Evolutionary conservation across 2,797 vertebrate species (phyloP).

Genomic region (Gorsachius magnificus): DNA sequence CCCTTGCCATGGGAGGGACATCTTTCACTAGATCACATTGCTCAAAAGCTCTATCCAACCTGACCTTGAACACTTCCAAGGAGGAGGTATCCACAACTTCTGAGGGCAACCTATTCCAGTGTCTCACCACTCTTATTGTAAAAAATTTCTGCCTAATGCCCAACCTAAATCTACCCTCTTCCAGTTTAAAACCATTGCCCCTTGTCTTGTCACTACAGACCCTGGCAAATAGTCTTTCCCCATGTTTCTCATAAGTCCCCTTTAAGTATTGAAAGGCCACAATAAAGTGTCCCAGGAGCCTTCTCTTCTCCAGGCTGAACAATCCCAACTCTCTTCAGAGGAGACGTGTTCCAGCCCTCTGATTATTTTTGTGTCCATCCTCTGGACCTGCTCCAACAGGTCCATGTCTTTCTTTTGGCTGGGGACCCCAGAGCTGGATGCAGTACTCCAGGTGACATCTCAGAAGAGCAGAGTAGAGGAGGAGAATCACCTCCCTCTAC

Average conservation of each 20-base stretch:
- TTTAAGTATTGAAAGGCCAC: not conserved
- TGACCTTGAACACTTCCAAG: not conserved
- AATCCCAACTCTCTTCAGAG: not conserved
- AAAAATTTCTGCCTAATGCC: not conserved
- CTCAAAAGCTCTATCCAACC: not conserved
- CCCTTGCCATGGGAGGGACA: not conserved
- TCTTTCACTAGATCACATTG: not conserved
- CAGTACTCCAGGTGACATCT: not conserved
- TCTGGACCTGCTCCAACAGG: not conserved
- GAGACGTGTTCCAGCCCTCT: not conserved
- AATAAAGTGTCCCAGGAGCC: not conserved
- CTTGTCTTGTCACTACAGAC: not conserved
- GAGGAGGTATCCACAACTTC: not conserved
- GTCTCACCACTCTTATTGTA: not conserved
- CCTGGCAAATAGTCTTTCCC: not conserved
- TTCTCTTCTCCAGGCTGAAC: not conserved
- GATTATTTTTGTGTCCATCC: not conserved
- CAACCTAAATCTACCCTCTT: not conserved
- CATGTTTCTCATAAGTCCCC: not conserved
- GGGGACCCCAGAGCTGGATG: not conserved
- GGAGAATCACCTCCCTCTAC: not conserved
- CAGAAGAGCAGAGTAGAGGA: not conserved
- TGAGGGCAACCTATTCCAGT: not conserved
- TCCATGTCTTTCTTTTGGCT: not conserved
- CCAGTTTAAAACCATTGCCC: not conserved